A percentile compares a stretch with the other conserved stretches of the same genome.
phyloP scores from a whole-genome alignment of 2,113 vertebrate genomes.

The Lota lota region DNA sequence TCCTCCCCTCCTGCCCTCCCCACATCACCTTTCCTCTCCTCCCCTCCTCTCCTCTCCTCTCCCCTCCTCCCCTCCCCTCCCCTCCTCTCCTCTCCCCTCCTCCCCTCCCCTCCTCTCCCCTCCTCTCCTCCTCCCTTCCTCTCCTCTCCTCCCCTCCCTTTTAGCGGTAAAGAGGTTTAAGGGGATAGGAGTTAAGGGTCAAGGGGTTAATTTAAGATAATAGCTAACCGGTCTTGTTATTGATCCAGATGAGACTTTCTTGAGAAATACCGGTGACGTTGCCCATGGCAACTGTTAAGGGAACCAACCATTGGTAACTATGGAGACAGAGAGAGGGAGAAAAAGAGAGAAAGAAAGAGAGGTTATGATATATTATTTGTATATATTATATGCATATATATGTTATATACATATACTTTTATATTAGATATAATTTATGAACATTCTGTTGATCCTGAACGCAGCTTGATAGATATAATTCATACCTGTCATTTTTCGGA shows the following conservation, averaged over 20 bases:
- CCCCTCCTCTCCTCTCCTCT: too few species aligned
- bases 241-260: constrained; percentile 94
- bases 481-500: constrained; percentile 80
- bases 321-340: constrained; percentile 66
- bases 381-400: too few species aligned
- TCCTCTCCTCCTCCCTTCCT: not conserved
- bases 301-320: constrained; percentile 95
- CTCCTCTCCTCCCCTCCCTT: not conserved
- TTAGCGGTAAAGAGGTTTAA: too few species aligned
- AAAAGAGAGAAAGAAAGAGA: constrained; percentile 50
- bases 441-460: too few species aligned
- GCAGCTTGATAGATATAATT: too few species aligned
- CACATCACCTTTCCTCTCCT: too few species aligned
- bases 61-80: not conserved
- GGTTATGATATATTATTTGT: too few species aligned
- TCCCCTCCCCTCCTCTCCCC: not conserved
- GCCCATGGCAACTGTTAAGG: constrained; percentile 90
- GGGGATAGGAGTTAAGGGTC: too few species aligned
- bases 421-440: too few species aligned
- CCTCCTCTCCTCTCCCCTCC: not conserved
- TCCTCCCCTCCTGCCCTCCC: too few species aligned
- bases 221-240: constrained; percentile 87
- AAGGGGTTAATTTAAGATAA: constrained; percentile 21
- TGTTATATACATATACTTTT: too few species aligned
- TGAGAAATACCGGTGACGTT: constrained; percentile 83